Conservation (phyloP, 2,797 vertebrate species). For the Neomorphus geoffroyi region DNA sequence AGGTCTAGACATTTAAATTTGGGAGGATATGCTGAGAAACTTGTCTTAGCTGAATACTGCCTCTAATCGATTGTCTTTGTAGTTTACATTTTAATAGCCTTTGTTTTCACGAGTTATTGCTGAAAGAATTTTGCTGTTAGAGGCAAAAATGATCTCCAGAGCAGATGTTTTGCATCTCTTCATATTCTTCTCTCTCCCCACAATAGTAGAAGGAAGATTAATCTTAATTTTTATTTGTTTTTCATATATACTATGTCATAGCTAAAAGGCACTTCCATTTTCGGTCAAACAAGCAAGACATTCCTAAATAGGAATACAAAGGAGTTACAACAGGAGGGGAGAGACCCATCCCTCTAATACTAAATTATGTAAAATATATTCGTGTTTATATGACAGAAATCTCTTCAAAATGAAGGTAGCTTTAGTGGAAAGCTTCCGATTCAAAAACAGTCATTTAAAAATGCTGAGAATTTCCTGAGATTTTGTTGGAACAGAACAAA, state of each 20-base stretch:
- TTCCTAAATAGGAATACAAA: constrained; percentile 76
- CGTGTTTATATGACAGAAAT: background rate
- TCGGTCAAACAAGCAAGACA: constrained; percentile 73
- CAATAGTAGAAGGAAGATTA: constrained; percentile 66
- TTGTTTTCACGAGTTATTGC: constrained; percentile 59
- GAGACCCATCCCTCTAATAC: constrained; percentile 43
- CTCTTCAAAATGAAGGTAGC: constrained; percentile 21
- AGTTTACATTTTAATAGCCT: constrained; percentile 57
- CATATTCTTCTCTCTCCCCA: constrained; percentile 51
- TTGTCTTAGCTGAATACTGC: constrained; percentile 41
- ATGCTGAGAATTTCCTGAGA: background rate
- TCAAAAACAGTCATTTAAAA: background rate
- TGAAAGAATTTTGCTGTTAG: constrained; percentile 60
- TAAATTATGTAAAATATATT: background rate
- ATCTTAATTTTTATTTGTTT: constrained; percentile 73
- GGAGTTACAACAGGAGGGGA: constrained; percentile 52
- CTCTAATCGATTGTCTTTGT: constrained; percentile 57
- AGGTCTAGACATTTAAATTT: background rate
- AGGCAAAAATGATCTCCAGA: constrained; percentile 58
- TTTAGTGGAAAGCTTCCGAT: background rate
- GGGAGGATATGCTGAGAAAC: constrained; percentile 43
- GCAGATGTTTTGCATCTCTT: constrained; percentile 63
- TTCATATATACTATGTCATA: constrained; percentile 69
- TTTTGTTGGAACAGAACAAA: background rate
- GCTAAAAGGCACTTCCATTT: constrained; percentile 74